Percentiles rank a stretch among this genome's conserved stretches.
Conservation (phyloP, 1,140 invertebrate genomes). For the Drosophila navojoa region DNA sequence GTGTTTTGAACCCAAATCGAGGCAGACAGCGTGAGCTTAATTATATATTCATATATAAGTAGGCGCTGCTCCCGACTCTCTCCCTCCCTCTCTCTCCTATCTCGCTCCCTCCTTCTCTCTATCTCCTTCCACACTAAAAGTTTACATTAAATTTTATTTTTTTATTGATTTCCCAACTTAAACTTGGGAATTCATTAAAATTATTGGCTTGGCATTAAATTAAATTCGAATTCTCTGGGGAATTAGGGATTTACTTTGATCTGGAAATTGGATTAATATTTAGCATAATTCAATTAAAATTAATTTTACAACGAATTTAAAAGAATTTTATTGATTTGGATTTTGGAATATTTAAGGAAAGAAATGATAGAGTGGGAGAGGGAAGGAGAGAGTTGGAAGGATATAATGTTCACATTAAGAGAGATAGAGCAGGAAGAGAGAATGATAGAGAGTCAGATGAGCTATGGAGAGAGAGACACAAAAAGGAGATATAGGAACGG, state of each 20-base stretch:
- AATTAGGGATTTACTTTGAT: neutral
- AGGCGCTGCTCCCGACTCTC: neutral
- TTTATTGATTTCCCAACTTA: neutral
- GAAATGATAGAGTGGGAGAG: neutral
- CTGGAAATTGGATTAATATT: neutral
- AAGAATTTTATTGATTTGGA: no score
- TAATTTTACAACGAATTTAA: no score
- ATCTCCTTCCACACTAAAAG: no score
- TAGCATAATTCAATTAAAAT: neutral
- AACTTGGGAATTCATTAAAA: neutral
- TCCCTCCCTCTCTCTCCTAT: no score
- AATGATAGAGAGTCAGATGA: no score
- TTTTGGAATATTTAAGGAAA: neutral
- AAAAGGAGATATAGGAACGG: neutral
- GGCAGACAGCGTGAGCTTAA: constrained; percentile 3
- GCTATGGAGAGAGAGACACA: neutral
- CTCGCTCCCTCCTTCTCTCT: neutral
- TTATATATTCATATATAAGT: constrained; percentile 10
- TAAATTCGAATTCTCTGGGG: neutral
- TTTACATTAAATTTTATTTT: no score
- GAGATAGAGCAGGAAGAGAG: no score
- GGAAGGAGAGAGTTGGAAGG: neutral
- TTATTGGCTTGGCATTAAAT: no score
- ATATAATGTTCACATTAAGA: no score
- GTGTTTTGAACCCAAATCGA: constrained; percentile 10